Conservation (phyloP, 2,888 invertebrate genomes). For the Andrena hattorfiana region DNA sequence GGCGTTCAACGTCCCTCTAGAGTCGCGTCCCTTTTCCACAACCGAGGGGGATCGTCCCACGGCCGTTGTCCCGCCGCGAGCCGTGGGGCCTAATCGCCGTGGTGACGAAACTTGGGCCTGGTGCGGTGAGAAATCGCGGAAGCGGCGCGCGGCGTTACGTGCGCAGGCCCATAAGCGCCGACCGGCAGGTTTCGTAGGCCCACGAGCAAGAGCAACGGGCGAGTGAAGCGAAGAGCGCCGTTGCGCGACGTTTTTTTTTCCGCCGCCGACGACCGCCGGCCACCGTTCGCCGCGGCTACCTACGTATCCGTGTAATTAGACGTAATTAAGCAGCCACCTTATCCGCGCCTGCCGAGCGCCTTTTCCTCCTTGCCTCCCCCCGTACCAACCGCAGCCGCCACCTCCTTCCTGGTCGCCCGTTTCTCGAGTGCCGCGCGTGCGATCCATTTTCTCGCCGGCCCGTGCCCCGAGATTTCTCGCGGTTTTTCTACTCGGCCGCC, state of each 20-base stretch:
- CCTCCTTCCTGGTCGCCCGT: background rate
- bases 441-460: slow-evolving; percentile 56
- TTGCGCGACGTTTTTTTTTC: slow-evolving; percentile 49
- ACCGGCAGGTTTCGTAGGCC: slow-evolving; percentile 26
- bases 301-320: slow-evolving; percentile 77
- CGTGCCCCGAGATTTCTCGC: slow-evolving; percentile 71
- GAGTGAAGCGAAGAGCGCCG: slow-evolving; percentile 64
- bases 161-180: slow-evolving; percentile 30
- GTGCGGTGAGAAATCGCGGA: slow-evolving; percentile 52
- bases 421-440: slow-evolving; percentile 21
- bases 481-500: slow-evolving; percentile 66
- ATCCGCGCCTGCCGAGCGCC: slow-evolving; percentile 67
- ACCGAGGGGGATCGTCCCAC: slow-evolving; percentile 18
- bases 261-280: slow-evolving; percentile 34
- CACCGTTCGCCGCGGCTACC: slow-evolving; percentile 44
- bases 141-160: slow-evolving; percentile 39
- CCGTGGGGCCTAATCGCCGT: slow-evolving; percentile 28
- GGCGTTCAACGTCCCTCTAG: slow-evolving; percentile 22
- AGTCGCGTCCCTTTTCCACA: slow-evolving; percentile 12
- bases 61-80: slow-evolving; percentile 10
- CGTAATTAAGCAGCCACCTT: slow-evolving; percentile 82
- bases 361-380: slow-evolving; percentile 31
- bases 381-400: background rate
- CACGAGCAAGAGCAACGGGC: slow-evolving; percentile 54
- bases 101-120: slow-evolving; percentile 42